Evolutionary conservation across 2,113 vertebrate genomes (phyloP).

Genomic region (Circaetus gallicus): DNA sequence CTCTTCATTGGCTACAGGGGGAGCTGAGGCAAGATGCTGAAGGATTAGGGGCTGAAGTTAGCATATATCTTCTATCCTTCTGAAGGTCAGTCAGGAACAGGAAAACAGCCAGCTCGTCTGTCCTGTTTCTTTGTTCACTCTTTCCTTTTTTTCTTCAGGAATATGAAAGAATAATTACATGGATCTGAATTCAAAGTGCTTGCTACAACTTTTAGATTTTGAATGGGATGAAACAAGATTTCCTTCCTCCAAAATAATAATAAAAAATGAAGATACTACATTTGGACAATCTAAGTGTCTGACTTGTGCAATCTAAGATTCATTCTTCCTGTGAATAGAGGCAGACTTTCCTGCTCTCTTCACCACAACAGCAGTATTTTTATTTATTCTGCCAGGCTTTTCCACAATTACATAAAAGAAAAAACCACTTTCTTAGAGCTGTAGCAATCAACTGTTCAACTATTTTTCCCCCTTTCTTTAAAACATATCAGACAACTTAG

Average conservation of each 20-base stretch:
- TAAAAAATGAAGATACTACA: background rate
- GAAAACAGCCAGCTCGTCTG: background rate
- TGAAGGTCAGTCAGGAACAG: background rate
- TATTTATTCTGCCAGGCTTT: background rate
- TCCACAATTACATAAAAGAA: background rate
- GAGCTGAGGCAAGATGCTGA: background rate
- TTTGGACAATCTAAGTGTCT: background rate
- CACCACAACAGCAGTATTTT: background rate
- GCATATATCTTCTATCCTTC: background rate
- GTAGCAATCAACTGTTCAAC: background rate
- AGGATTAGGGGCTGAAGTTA: background rate
- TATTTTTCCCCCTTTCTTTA: background rate
- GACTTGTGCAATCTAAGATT: background rate
- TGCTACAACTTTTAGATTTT: background rate
- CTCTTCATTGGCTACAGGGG: background rate
- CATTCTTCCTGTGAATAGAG: background rate
- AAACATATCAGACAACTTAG: background rate
- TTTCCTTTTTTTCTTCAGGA: background rate
- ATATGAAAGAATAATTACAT: background rate
- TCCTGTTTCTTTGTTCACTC: background rate
- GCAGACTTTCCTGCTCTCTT: background rate
- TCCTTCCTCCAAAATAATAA: background rate
- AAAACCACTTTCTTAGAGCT: background rate
- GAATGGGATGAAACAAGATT: background rate
- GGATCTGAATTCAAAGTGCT: background rate